Percentiles rank a stretch among this genome's conserved stretches.
These are phyloP conservation scores for Drosophila bipectinata DNA, from an alignment of 1,140 invertebrate species.

Conservation along the genomic window DNA sequence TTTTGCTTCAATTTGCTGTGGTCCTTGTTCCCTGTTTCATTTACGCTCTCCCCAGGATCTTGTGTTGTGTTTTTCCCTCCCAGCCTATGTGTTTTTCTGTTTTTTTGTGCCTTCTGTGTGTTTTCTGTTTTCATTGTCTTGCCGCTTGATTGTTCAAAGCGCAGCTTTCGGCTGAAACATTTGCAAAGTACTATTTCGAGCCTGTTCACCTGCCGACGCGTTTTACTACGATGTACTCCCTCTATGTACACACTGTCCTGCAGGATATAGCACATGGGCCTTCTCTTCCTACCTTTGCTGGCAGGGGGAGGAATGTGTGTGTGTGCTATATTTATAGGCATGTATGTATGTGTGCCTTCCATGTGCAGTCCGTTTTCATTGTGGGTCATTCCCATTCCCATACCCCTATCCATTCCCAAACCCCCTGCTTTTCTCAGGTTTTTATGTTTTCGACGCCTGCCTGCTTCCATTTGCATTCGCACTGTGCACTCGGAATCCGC, in stretches of 20 bases:
- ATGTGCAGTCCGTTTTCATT: slow-evolving; percentile 71
- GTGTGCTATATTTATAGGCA: slow-evolving; percentile 62
- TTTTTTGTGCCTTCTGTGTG: slow-evolving; percentile 15
- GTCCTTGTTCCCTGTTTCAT: slow-evolving; percentile 62
- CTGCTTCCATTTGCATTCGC: slow-evolving; percentile 60
- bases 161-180: slow-evolving; percentile 76
- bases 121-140: slow-evolving; percentile 70
- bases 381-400: slow-evolving; percentile 69
- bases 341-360: slow-evolving; percentile 53
- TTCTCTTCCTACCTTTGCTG: slow-evolving; percentile 7
- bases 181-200: slow-evolving; percentile 68
- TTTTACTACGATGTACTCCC: slow-evolving; percentile 64
- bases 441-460: slow-evolving; percentile 69
- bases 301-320: slow-evolving; percentile 26
- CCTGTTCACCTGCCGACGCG: slow-evolving; percentile 58
- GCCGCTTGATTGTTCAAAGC: slow-evolving; percentile 78
- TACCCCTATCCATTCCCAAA: slow-evolving; percentile 23
- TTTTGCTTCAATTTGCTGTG: slow-evolving; percentile 72
- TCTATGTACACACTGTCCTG: slow-evolving; percentile 8
- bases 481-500: slow-evolving; percentile 67
- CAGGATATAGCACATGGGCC: slow-evolving; percentile 49
- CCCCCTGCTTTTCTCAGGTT: slow-evolving; percentile 38
- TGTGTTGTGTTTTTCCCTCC: slow-evolving; percentile 1
- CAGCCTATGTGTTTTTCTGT: background rate
- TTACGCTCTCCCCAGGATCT: slow-evolving; percentile 54